These are phyloP conservation scores for Frieseomelitta varia DNA, from an alignment of 1,140 invertebrate genomes.

Conservation along the genomic window DNA sequence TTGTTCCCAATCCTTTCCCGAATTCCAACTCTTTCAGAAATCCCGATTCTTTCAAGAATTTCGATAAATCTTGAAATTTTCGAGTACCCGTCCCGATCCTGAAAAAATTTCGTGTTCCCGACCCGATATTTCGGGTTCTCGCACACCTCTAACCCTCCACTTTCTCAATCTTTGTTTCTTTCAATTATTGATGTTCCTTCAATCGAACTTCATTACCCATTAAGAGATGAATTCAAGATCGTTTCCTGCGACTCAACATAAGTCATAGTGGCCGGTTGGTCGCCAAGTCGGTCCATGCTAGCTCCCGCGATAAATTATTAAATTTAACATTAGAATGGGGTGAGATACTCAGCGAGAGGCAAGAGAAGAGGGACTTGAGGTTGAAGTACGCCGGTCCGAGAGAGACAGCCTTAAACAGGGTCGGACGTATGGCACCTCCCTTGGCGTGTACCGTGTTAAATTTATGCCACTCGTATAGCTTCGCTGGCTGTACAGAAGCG, in stretches of 20 bases:
- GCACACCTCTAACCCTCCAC: too few relatives aligned
- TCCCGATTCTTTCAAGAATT: too few relatives aligned
- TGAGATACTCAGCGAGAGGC: slow-evolving; percentile 51
- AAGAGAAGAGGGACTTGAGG: slow-evolving; percentile 29
- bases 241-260: slow-evolving; percentile 1
- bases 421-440: slow-evolving; percentile 77
- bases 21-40: too few relatives aligned
- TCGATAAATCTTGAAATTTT: too few relatives aligned
- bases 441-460: slow-evolving; percentile 77
- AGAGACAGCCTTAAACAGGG: slow-evolving; percentile 67
- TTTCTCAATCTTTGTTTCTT: neutral
- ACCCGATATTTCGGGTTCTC: too few relatives aligned
- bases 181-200: neutral
- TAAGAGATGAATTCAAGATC: slow-evolving; percentile 25
- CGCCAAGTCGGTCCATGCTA: neutral
- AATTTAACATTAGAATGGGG: slow-evolving; percentile 70
- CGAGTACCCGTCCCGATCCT: too few relatives aligned
- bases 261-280: neutral
- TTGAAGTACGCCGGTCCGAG: slow-evolving; percentile 13
- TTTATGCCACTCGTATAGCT: slow-evolving; percentile 76
- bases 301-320: slow-evolving; percentile 73
- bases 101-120: too few relatives aligned
- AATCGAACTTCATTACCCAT: neutral
- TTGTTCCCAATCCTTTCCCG: too few relatives aligned
- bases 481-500: neutral